Evolutionary conservation across 2,113 vertebrate species (phyloP), one percentile per base, ranked within the genome.

Genomic region (Nothoprocta perdicaria): DNA sequence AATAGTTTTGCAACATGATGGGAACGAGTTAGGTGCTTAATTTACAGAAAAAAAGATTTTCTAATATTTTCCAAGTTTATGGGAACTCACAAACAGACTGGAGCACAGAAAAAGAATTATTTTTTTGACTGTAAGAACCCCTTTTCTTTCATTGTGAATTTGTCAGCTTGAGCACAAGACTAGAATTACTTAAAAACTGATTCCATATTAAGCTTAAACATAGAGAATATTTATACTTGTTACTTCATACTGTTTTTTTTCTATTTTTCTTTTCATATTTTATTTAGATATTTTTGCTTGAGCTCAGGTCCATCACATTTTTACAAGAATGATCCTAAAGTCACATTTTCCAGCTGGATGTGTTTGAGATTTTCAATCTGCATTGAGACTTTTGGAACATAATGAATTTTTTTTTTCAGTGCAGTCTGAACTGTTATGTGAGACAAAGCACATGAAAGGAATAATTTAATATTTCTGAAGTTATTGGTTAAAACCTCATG

Each of bases 401-500:
- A 69, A 27, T 50, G 17, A 41, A 53, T 16, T 33, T 63, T 23
- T 74, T 38, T 41, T 85, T 61, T 63, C 10, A 22, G 9, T 50
- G 38, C 8, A 4, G 77, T 87, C 75, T 74, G 19, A 71, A 31
- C 14, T 89, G 12, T 79, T 86, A 48, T 40, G 53, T 73, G 84
- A 80, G 67, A 63, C 43, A 90, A 84, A 76, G 73, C 92, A 26
- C 26, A 79, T 71, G 26, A 88, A 93, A 84, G 45, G 68, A 87
- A 73, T 78, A 62, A 78, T 81, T 86, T 89, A 68, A 24, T 93
- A 87, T 90, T 93, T 94, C 62, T 82, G 41, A 92, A 91, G n/a
- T 91, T 88, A 72, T 31, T 84, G 53, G 40, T 88, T 88, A 86
- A 95, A 95, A 73, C 58, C 86, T 90, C 85, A 46, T 41, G 88